phyloP scores from a whole-genome alignment of 2,797 vertebrate genomes.

The Antrozous pallidus region DNA sequence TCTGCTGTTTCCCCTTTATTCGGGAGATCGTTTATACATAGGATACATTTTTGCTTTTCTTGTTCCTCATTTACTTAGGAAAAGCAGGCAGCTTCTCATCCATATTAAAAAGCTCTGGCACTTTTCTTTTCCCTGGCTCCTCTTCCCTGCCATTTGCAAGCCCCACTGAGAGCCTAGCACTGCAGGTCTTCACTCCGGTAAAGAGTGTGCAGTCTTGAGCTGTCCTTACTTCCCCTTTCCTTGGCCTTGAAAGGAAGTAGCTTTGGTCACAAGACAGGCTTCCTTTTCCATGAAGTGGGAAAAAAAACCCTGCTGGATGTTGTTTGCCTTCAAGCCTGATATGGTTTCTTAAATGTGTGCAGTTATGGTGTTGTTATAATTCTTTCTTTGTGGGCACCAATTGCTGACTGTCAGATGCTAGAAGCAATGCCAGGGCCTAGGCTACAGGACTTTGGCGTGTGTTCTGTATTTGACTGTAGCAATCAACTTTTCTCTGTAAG shows the following conservation, averaged over 20 bases:
- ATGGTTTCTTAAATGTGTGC: background rate
- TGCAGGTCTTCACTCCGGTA: background rate
- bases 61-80: slow-evolving; percentile 23
- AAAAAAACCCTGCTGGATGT: slow-evolving; percentile 20
- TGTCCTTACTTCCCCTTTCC: slow-evolving; percentile 11
- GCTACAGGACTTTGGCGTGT: background rate
- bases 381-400: background rate
- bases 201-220: background rate
- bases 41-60: background rate
- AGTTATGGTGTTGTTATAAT: background rate
- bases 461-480: background rate
- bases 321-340: background rate
- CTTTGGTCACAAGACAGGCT: slow-evolving; percentile 42
- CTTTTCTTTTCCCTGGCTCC: slow-evolving; percentile 9
- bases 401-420: background rate
- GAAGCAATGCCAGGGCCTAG: background rate
- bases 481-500: background rate
- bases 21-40: background rate
- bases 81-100: slow-evolving; percentile 63
- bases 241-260: slow-evolving; percentile 39
- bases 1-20: background rate
- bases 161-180: background rate
- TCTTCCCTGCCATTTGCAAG: slow-evolving; percentile 30
- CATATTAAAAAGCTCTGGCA: slow-evolving; percentile 42
- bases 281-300: slow-evolving; percentile 17